Evolutionary conservation across 2,797 vertebrate genomes (phyloP), one percentile per base, ranked within the genome.

Genomic region (Molossus molossus): DNA sequence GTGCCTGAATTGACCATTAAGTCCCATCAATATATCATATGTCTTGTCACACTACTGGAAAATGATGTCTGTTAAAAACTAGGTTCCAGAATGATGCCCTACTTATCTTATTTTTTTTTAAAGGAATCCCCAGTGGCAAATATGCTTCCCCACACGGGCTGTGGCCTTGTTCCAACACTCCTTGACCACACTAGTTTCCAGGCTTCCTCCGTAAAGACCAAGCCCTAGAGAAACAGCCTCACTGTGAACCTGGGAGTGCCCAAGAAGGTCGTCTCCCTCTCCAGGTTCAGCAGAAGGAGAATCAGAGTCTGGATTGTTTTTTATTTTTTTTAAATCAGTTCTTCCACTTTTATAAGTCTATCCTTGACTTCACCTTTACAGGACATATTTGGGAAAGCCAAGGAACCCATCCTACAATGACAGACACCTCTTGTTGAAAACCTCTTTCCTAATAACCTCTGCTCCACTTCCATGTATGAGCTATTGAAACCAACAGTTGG

Each of bases 91-190:
- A 92, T 48, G 45, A 57, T 53, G 6, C 21, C 29, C 40, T 67
- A 62, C 77, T 94, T 58, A 33, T 11, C 20, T 73, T 64, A 85
- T 87, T 82, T 57, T 89, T 89, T 65, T 5, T 33, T 58, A 84
- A 65, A 37, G n/a, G 37, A 96, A 27, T 29, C 45, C 58, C 62
- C 50, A 60, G 6, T 82, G 55, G 20, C 13, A 76, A 75, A 37
- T 65, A 60, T 12, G 25, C 64, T 48, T 81, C 55, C n/a, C 45
- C 12, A 81, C 67, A 86, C 62, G 58, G 58, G 60, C 37, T 6
- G 9, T 72, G 29, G 6, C 33, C 29, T 70, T 77, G 17, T 17
- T 70, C 33, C 6, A 27, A 8, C 13, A 55, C 23, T 57, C 72
- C 37, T 65, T 40, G 23, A 67, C 45, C 23, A 45, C 8, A n/a